phyloP scores from a whole-genome alignment of 2,113 vertebrate genomes.

The Laticauda colubrina region DNA sequence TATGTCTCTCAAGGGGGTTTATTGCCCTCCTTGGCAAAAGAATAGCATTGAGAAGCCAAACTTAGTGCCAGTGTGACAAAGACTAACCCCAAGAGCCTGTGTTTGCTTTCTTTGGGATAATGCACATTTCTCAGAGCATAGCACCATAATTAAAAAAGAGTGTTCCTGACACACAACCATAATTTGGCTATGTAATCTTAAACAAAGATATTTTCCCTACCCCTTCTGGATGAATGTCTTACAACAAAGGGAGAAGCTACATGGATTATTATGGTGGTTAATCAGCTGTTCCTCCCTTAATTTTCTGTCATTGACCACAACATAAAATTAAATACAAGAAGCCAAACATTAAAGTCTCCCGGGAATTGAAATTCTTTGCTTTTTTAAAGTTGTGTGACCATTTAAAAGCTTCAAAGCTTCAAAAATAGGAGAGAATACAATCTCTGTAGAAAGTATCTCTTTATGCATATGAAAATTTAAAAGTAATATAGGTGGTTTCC shows the following conservation, averaged over 20 bases:
- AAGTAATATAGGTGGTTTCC: not conserved
- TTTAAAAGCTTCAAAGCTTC: not conserved
- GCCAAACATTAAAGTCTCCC: not conserved
- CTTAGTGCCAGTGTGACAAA: constrained; percentile 49
- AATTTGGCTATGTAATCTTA: constrained; percentile 4
- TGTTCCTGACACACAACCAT: constrained; percentile 10
- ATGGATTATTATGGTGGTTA: not conserved
- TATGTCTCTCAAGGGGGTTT: constrained; percentile 64
- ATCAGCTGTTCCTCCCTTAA: not conserved
- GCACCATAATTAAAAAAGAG: constrained; percentile 47
- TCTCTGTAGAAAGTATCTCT: not conserved
- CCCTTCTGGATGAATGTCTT: not conserved
- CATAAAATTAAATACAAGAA: not conserved
- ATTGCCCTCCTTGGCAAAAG: constrained; percentile 70
- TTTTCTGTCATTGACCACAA: not conserved
- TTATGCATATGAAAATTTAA: not conserved
- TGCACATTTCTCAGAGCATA: constrained; percentile 53
- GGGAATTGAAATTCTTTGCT: not conserved
- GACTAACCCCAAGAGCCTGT: constrained; percentile 52
- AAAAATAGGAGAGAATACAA: not conserved
- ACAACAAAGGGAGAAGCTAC: not conserved
- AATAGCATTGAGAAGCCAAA: constrained; percentile 63
- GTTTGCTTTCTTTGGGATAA: constrained; percentile 43
- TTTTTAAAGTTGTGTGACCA: not conserved
- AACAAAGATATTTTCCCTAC: not conserved